A percentile compares a stretch with the other conserved stretches of the same genome.
Conservation (phyloP, 1,140 invertebrate genomes). For the Saccostrea glomerata region DNA sequence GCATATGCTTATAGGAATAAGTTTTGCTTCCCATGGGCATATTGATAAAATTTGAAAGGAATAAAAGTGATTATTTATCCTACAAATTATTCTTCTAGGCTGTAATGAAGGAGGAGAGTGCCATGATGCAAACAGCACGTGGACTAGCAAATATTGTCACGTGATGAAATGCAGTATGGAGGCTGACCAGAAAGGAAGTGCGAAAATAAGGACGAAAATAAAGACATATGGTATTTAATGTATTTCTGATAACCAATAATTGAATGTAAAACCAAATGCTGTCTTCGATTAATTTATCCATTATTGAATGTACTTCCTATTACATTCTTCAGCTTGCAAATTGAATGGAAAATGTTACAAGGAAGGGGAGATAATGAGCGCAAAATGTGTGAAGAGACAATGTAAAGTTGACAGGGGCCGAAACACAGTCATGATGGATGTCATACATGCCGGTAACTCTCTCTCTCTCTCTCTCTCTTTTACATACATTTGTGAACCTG, state of each 20-base stretch:
- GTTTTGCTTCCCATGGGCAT: no score
- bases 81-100: not conserved
- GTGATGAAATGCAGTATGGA: conserved; percentile 10
- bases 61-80: not conserved
- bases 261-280: no score
- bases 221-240: not conserved
- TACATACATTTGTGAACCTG: no score
- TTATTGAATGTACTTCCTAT: no score
- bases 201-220: conserved; percentile 12
- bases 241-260: no score
- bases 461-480: not conserved
- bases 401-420: conserved; percentile 1
- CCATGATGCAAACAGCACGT: conserved; percentile 6
- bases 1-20: no score
- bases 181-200: not conserved
- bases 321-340: not conserved
- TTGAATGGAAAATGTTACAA: not conserved
- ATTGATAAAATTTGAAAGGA: no score
- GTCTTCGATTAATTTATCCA: no score
- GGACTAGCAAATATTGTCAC: conserved; percentile 1
- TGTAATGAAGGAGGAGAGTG: conserved; percentile 11
- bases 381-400: not conserved
- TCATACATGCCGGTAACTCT: not conserved
- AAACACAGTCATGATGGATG: not conserved
- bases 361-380: not conserved